Conservation (phyloP, 2,113 vertebrate genomes). For the Mesoclemmys tuberculata region DNA sequence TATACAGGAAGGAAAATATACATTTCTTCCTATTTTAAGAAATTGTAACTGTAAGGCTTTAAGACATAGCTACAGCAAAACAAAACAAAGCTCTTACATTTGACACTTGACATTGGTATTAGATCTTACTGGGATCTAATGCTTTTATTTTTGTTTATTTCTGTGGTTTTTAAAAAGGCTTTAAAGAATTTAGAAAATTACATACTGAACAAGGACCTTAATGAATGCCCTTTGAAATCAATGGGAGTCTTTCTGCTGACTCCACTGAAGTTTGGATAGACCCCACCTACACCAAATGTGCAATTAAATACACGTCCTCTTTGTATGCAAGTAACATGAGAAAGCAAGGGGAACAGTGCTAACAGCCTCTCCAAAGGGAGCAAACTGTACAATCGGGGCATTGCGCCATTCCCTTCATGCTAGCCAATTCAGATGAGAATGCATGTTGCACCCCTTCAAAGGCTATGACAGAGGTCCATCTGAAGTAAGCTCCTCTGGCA, state of each 20-base stretch:
- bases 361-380: not conserved
- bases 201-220: not conserved
- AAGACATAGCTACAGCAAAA: not conserved
- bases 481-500: not conserved
- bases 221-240: not conserved
- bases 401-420: not conserved
- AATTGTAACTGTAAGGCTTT: not conserved
- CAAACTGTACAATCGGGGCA: not conserved
- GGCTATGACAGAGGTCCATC: not conserved
- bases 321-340: not conserved
- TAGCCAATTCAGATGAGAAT: not conserved
- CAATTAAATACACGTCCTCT: not conserved
- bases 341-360: not conserved
- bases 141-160: not conserved
- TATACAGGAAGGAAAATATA: not conserved
- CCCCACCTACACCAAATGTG: not conserved
- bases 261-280: not conserved
- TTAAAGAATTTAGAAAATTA: not conserved
- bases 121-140: not conserved
- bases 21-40: accelerated
- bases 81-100: not conserved
- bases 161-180: not conserved
- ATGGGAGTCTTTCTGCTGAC: not conserved
- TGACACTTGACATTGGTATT: not conserved
- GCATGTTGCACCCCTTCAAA: not conserved